Conservation (phyloP, 2,888 invertebrate species). For the Drosophila planitibia region DNA sequence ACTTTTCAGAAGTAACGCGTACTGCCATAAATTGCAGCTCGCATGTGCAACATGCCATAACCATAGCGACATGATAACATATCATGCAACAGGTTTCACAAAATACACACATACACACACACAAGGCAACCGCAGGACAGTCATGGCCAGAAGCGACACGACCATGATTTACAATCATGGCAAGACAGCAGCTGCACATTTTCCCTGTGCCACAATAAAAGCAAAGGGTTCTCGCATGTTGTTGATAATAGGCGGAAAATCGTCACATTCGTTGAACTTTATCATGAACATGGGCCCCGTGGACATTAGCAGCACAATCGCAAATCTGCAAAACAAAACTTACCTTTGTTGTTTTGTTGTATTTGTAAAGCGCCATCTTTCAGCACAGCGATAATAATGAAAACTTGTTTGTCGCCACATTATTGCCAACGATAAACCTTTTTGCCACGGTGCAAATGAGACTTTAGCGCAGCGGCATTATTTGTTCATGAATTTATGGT, state of each 20-base stretch:
- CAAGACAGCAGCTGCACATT: slow-evolving; percentile 64
- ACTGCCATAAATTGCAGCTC: slow-evolving; percentile 48
- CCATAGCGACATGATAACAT: slow-evolving; percentile 39
- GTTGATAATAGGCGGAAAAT: slow-evolving; percentile 78
- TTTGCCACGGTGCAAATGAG: slow-evolving; percentile 53
- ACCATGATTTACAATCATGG: slow-evolving; percentile 68
- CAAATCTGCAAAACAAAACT: slow-evolving; percentile 59
- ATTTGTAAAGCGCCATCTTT: slow-evolving; percentile 43
- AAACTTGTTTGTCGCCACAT: slow-evolving; percentile 47
- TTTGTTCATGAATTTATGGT: slow-evolving; percentile 71
- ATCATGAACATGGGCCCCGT: slow-evolving; percentile 38
- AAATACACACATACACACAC: not conserved
- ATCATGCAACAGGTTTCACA: slow-evolving; percentile 75
- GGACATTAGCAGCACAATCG: slow-evolving; percentile 52
- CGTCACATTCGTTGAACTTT: slow-evolving; percentile 69
- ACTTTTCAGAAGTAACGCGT: slow-evolving; percentile 35
- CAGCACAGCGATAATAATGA: slow-evolving; percentile 34
- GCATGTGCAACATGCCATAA: slow-evolving; percentile 47
- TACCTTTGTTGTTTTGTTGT: slow-evolving; percentile 3
- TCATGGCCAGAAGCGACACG: slow-evolving; percentile 45
- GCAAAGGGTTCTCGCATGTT: slow-evolving; percentile 31
- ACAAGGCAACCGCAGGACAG: slow-evolving; percentile 25
- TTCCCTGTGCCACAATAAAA: slow-evolving; percentile 72
- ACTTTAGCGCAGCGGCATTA: slow-evolving; percentile 62
- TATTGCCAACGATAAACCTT: slow-evolving; percentile 55